Evolutionary conservation across 2,797 vertebrate genomes (phyloP).

Genomic region (Falco peregrinus): DNA sequence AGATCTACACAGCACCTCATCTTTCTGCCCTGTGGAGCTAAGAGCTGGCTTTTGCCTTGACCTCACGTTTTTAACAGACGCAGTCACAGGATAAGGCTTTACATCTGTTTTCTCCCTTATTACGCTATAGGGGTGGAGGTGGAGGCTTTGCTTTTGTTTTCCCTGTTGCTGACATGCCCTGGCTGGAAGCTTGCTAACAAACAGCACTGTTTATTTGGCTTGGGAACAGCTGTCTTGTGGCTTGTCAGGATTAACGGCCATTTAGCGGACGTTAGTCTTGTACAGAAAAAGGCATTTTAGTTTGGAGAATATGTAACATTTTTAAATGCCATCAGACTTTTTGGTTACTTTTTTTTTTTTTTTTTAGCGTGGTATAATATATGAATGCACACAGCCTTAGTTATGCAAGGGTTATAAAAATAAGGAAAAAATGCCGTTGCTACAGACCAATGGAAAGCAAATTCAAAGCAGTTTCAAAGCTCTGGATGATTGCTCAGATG

Average conservation of each 20-base stretch:
- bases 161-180: not conserved
- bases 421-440: not conserved
- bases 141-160: not conserved
- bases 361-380: not conserved
- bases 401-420: not conserved
- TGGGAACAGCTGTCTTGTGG: not conserved
- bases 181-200: not conserved
- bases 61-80: not conserved
- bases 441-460: not conserved
- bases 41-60: not conserved
- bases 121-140: not conserved
- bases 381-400: not conserved
- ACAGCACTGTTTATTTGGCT: not conserved
- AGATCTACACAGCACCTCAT: not conserved
- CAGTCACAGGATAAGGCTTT: rapidly evolving
- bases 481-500: not conserved
- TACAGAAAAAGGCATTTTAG: not conserved
- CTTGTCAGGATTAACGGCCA: not conserved
- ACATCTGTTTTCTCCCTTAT: not conserved
- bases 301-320: not conserved
- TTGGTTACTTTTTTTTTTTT: not conserved
- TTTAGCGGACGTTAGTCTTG: not conserved
- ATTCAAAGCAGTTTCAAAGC: not conserved
- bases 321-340: not conserved
- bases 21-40: not conserved